phyloP scores from a whole-genome alignment of 37 sponge, comb jelly and placozoan species.

The Bolinopsis microptera region DNA sequence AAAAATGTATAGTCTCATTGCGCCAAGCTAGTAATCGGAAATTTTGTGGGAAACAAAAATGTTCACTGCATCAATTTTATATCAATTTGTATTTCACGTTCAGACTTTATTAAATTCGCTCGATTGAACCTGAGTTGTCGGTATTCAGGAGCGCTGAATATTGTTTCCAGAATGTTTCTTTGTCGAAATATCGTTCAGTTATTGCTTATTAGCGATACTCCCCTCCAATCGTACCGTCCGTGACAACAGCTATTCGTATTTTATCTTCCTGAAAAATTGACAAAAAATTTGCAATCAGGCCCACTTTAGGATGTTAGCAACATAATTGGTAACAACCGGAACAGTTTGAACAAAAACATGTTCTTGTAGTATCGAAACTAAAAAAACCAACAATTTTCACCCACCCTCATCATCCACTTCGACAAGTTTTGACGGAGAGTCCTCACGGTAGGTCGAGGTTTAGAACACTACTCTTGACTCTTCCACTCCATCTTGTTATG shows the following conservation, averaged over 20 bases:
- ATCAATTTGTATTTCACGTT: no score
- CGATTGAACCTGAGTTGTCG: conserved; percentile 68
- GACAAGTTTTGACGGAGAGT: conserved; percentile 28
- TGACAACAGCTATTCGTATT: conserved; percentile 48
- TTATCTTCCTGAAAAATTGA: conserved; percentile 15
- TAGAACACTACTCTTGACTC: not conserved
- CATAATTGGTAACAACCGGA: no score
- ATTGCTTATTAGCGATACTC: not conserved
- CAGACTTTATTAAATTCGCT: no score
- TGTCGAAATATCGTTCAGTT: conserved; percentile 32
- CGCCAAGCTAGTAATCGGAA: no score
- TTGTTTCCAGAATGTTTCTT: conserved; percentile 40
- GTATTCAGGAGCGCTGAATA: conserved; percentile 60
- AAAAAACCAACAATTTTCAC: not conserved
- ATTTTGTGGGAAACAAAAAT: no score
- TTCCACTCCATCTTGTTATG: no score
- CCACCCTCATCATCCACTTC: conserved; percentile 22
- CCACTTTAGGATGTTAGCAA: no score
- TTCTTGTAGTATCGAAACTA: no score
- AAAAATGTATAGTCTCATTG: no score
- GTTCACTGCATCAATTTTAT: no score
- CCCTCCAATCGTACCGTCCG: not conserved
- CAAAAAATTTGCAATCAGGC: no score
- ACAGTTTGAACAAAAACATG: no score
- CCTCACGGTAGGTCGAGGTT: conserved; percentile 61